Percentiles rank a stretch among this genome's conserved stretches.
phyloP scores from a whole-genome alignment of 2,797 vertebrate genomes.

The Podargus strigoides region DNA sequence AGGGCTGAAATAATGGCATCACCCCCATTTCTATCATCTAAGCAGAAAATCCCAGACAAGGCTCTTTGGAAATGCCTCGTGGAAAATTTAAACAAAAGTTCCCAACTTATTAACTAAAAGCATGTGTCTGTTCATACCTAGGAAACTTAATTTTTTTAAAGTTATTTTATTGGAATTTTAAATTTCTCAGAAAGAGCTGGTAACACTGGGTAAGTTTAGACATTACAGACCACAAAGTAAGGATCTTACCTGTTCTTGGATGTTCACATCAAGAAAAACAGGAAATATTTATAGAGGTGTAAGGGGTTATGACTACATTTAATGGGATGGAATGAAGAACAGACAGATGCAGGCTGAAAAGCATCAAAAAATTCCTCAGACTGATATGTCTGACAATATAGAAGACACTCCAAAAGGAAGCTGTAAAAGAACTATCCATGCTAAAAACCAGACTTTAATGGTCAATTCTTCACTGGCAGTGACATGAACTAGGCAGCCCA shows the following conservation, averaged over 20 bases:
- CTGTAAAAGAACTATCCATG: background rate
- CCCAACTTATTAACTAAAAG: background rate
- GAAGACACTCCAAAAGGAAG: background rate
- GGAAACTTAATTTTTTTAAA: no score
- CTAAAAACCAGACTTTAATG: background rate
- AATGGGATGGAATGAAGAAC: background rate
- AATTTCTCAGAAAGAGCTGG: background rate
- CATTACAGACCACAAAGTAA: background rate
- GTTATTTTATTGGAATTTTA: background rate
- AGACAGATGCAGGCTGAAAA: background rate
- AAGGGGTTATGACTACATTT: background rate
- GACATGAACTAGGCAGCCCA: background rate
- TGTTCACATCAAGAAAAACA: background rate
- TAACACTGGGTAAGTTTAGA: background rate
- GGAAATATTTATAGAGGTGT: background rate
- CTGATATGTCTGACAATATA: background rate
- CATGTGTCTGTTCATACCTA: background rate
- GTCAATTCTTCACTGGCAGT: background rate
- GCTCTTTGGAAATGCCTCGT: background rate
- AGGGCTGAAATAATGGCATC: background rate
- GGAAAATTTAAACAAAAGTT: background rate
- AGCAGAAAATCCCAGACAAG: background rate
- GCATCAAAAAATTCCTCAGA: background rate
- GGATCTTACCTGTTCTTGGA: background rate
- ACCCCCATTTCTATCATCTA: background rate